Base-by-base conservation (phyloP, 2,888 invertebrate species). In the Epistrophella euchroma region DNA sequence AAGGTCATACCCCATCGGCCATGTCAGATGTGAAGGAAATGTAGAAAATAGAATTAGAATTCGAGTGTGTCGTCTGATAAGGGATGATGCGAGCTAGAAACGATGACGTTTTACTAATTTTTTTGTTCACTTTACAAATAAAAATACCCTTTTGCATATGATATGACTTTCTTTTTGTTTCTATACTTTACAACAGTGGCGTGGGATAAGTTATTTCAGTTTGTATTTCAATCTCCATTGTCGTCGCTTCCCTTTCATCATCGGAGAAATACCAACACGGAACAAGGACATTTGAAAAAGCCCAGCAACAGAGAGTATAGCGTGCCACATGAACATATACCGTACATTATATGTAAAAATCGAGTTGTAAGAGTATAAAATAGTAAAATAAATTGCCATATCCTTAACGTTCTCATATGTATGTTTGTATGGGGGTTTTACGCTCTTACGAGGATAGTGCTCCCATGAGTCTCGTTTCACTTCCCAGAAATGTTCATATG, bases 381-480 rank as follows among this genome's bases (percentile, higher is more conserved):
- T 83, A 83, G 87, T 87, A 79, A 87, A 83, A 87, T 83, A 87
- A 87, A 87, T 87, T 87, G 87, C 75, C 83, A 75, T 87, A 87
- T 83, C 83, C 82, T 72, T 74, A 80, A 50, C 28, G 37, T 68
- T 37, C 52, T 52, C 66, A 35, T n/a, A n/a, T n/a, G n/a, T n/a
- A n/a, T 40, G 40, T 64, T 28, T 58, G 58, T 35, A 66, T 72
- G 70, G 66, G 77, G 52, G 60, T 71, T 77, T 37, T 52, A 22
- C 68, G 81, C 81, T 86, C 76, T 77, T 81, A 50, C 77, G 45
- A 76, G 74, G 68, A 22, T 56, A 79, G 62, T 55, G 58, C 77
- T 82, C 85, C 81, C 86, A 62, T 78, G 82, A 86, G 86, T 72
- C 74, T 82, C 82, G 86, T 86, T 86, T 77, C n/a, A 76, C 56